Base-by-base conservation (phyloP, 2,797 vertebrate species). In the Sebastes cheni region DNA sequence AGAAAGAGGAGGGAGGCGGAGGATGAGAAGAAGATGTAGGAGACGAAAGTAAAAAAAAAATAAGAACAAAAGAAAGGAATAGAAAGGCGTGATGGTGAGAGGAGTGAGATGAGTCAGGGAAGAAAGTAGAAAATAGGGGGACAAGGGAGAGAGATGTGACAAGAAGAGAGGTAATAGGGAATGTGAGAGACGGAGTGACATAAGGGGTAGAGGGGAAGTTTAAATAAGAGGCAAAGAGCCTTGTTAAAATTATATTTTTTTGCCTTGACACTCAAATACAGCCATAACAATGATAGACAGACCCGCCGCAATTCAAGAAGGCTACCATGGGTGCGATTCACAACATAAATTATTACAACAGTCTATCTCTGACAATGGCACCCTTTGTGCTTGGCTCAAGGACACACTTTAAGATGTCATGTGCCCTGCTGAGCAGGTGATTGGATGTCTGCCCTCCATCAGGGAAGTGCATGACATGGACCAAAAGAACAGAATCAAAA, bases 401-500 rank as follows among this genome's bases (percentile, higher is more conserved):
- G 86, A 81, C 67, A 62, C 62, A 66, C 67, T 79, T 71, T 32
- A 72, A 81, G 18, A 32, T 75, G 78, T 56, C 50, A 34, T 66
- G n/a, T 72, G 66, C 62, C 65, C 76, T 55, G 23, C 76, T 70
- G 68, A 75, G 39, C 76, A 72, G 76, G 27, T 55, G 68, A 84
- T 18, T 80, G 29, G 65, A 60, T 39, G 46, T 62, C 54, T 81
- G 64, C 32, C 67, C 59, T 80, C 20, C 54, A 61, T 76, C 72
- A 59, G n/a, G 30, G 10, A 30, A 67, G n/a, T 62, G 67, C 59
- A 75, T 66, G 67, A 77, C 67, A 46, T 12, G 34, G 27, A 73
- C 25, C n/a, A 56, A 60, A 70, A 50, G 64, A 50, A 66, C 4
- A 36, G 52, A 52, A 71, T 67, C 27, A 76, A 72, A 74, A 75